Base-by-base conservation (phyloP, 1,140 invertebrate species). In the Ladona fulva region DNA sequence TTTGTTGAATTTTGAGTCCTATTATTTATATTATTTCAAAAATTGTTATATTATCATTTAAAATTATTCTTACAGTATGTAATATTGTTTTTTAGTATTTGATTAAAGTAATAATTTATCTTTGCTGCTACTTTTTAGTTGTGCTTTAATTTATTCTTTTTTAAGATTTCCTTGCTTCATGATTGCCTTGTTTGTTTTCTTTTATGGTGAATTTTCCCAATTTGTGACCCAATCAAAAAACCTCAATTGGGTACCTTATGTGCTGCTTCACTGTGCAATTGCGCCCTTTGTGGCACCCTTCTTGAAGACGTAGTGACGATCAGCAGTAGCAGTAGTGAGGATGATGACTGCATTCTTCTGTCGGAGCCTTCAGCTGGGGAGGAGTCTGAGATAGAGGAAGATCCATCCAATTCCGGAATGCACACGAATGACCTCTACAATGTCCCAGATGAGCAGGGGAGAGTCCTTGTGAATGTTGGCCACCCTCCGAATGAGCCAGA, bases 391-490 rank as follows among this genome's bases (percentile, higher is more conserved):
- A 87, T 85, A 19, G 89, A 88, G 81, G 90, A 89, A 52, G 90
- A 91, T 83, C 87, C 89, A 24, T 86, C 88, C 11, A 91, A 91
- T 81, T 90, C 89, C 77, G 92, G 92, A 77, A 90, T 95, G 87
- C 93, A 95, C 82, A 93, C 93, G 0, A 96, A 96, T 82, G 96
- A 98, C 86, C 86, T 91, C n/a, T 94, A 95, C 82, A 99, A 99
- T 86, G 86, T 93, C 79, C 94, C 94, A 5, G 96, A 99, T 86
- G 92, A 95, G 78, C 90, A 96, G 83, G 97, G 97, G 1, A 87
- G 95, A 74, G 95, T 99, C 24, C 86, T 98, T 42, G 93, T 99
- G 25, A 99, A 99, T 85, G 92, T 98, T 73, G 97, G 95, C n/a
- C 97, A 99, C 87, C 93, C 95, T 0, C 90, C 93, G 74, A 91